Evolutionary conservation across 1,140 invertebrate species (phyloP).

Genomic region (Eupeodes corollae): DNA sequence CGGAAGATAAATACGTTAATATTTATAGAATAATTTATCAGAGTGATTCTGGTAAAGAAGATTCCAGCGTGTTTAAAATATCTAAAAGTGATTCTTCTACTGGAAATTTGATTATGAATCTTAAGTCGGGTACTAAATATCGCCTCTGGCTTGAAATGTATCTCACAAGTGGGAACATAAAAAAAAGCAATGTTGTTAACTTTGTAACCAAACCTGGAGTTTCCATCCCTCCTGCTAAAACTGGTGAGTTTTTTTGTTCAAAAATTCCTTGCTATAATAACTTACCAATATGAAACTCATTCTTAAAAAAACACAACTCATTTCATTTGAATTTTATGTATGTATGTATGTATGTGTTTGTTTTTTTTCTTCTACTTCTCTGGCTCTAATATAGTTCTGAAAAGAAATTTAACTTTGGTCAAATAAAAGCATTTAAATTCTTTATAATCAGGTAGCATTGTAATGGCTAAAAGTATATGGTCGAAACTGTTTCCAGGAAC

Average conservation of each 20-base stretch:
- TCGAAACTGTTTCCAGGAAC: too few species aligned
- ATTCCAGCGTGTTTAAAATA: slow-evolving; percentile 71
- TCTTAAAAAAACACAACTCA: too few species aligned
- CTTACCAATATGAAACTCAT: too few species aligned
- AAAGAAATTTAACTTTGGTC: too few species aligned
- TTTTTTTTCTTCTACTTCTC: too few species aligned
- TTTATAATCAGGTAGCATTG: too few species aligned
- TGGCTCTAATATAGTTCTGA: too few species aligned
- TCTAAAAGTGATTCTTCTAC: slow-evolving; percentile 66
- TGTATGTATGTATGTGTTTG: too few species aligned
- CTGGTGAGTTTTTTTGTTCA: slow-evolving; percentile 15
- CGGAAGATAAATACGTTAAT: slow-evolving; percentile 81
- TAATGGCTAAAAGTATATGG: too few species aligned
- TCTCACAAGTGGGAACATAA: slow-evolving; percentile 76
- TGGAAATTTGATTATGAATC: slow-evolving; percentile 52
- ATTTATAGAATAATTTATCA: slow-evolving; percentile 79
- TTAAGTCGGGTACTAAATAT: slow-evolving; percentile 74
- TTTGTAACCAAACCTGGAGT: slow-evolving; percentile 71
- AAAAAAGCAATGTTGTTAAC: slow-evolving; percentile 77
- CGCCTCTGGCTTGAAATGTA: slow-evolving; percentile 78
- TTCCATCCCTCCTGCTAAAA: slow-evolving; percentile 37
- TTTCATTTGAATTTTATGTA: too few species aligned
- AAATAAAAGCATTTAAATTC: too few species aligned
- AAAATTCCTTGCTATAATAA: too few species aligned
- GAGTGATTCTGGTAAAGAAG: slow-evolving; percentile 59